Base-by-base conservation (phyloP, 2,888 invertebrate genomes). In the Electrophaes corylata region DNA sequence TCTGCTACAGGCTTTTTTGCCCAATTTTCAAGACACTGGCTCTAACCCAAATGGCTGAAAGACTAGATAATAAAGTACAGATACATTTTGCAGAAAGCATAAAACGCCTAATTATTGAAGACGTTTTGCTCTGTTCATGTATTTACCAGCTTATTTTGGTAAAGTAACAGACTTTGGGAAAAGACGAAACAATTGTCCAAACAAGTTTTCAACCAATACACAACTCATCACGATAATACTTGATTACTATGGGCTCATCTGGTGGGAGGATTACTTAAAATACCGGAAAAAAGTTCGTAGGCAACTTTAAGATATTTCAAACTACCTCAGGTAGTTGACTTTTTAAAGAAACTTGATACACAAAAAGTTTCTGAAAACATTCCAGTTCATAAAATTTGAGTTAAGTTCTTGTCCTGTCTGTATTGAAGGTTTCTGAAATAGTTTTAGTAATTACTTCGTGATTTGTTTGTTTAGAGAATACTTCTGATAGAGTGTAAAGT, bases 151-250 rank as follows among this genome's bases (percentile, higher is more conserved):
- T 0, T 29, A 16, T 47, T 14, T 4, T 33, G 10, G 45, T 23
- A 40, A 46, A 33, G 31, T 18, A 31, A 46, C 23, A 10, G 33
- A 59, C 11, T 18, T 33, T 14, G 37, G 45, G 49, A 67, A 65
- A 57, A 56, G 60, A 71, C 62, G 58, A 57, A 57, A 66, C 37
- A 50, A 60, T 61, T 57, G 45, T 57, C 66, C 70, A 60, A 66
- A 62, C 58, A 59, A 19, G 56, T 65, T 55, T 51, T 52, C 60
- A 59, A 50, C 55, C 49, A 45, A 59, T 43, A 53, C 65, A 64
- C 57, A n/a, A n/a, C n/a, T n/a, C n/a, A 6, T 10, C 26, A 8
- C 26, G 10, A 6, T 3, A 23, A 0, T 23, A 5, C 23, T 26
- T 10, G 26, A 10, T 29, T 29, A 23, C 45, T 14, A 4, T 44